Percentiles rank a stretch among this genome's conserved stretches.
Evolutionary conservation across 2,888 invertebrate genomes (phyloP).

Genomic region (Syrista parreyssii): DNA sequence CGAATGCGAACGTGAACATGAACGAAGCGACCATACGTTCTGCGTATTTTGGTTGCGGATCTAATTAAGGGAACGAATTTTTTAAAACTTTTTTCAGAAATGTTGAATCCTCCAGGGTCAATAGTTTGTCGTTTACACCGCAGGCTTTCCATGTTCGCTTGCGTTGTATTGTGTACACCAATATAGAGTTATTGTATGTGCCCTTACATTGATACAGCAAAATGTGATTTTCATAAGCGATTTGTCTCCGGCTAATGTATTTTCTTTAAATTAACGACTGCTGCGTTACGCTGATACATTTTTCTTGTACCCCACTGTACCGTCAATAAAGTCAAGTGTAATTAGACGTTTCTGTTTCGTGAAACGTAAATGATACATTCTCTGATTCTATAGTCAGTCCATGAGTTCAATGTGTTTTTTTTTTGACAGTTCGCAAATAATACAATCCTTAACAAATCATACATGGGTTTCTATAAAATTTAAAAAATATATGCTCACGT

Average conservation of each 20-base stretch:
- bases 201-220: neutral
- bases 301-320: neutral
- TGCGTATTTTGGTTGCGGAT: neutral
- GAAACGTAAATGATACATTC: neutral
- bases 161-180: neutral
- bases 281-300: neutral
- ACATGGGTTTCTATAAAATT: too few relatives aligned
- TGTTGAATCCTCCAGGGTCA: neutral
- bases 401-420: too few relatives aligned
- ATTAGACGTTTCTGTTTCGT: neutral
- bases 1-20: neutral
- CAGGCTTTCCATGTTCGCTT: neutral
- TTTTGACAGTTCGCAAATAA: too few relatives aligned
- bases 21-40: neutral
- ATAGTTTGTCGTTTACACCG: neutral
- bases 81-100: neutral
- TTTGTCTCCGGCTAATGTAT: neutral
- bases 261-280: neutral
- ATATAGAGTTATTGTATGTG: neutral
- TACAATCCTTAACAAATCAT: too few relatives aligned
- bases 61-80: neutral
- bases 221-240: neutral
- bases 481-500: too few relatives aligned
- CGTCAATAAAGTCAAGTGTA: neutral
- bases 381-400: neutral